Conservation (phyloP, 2,888 invertebrate species). For the Galerucella nymphaeae region DNA sequence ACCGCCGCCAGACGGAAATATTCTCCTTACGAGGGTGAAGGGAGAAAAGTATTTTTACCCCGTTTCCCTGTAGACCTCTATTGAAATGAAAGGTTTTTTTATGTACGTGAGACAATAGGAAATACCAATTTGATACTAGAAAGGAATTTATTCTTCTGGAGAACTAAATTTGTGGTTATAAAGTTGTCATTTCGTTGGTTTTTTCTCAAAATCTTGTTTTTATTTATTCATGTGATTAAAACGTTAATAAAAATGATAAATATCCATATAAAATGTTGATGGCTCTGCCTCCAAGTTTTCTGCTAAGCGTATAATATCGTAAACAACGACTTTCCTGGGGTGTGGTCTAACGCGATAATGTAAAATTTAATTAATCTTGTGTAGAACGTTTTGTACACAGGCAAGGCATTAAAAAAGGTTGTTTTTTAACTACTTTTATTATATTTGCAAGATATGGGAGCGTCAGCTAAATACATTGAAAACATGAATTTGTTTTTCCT, state of each 20-base stretch:
- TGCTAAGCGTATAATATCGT: background rate
- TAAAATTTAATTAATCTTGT: slow-evolving; percentile 9
- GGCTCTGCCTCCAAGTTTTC: background rate
- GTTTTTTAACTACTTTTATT: no score
- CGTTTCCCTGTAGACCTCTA: background rate
- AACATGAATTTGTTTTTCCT: no score
- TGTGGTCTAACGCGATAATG: slow-evolving; percentile 9
- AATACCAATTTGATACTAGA: background rate
- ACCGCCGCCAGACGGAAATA: slow-evolving; percentile 32
- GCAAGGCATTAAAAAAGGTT: background rate
- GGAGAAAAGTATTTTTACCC: slow-evolving; percentile 13
- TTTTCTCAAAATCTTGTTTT: background rate
- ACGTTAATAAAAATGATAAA: slow-evolving; percentile 5
- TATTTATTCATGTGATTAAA: background rate
- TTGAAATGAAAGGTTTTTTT: background rate
- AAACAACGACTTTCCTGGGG: background rate
- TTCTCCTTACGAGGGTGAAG: slow-evolving; percentile 20
- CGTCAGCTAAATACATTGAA: no score
- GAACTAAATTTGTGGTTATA: background rate
- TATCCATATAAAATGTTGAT: background rate
- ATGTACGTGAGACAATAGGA: slow-evolving; percentile 4
- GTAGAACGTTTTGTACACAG: background rate
- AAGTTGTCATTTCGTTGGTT: background rate
- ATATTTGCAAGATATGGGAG: no score
- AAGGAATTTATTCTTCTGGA: no score